A percentile compares a stretch with the other conserved stretches of the same genome.
These are phyloP conservation scores for Drosophila sordidula DNA, from an alignment of 2,888 invertebrate genomes.

Conservation along the genomic window DNA sequence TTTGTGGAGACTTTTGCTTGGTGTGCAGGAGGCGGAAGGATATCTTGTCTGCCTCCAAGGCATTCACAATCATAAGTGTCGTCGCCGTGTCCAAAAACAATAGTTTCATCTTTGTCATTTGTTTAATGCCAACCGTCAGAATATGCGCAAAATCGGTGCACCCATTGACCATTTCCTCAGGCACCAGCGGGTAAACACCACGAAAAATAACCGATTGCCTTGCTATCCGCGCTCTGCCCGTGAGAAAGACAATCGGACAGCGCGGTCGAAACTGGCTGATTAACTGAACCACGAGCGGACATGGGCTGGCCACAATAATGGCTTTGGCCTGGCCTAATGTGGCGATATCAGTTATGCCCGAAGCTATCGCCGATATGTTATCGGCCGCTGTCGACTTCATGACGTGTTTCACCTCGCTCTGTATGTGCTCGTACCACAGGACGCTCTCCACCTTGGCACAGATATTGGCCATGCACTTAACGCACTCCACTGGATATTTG, in stretches of 20 bases:
- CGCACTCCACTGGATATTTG: conserved; percentile 95
- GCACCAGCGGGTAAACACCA: conserved; percentile 55
- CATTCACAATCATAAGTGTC: conserved; percentile 54
- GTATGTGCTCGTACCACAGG: conserved; percentile 95
- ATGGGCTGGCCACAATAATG: conserved; percentile 90
- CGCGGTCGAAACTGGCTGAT: conserved; percentile 96
- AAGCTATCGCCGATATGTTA: conserved; percentile 95
- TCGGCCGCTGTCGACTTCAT: conserved; percentile 88
- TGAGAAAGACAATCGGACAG: conserved; percentile 97
- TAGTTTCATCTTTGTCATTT: conserved; percentile 46
- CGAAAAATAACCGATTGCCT: conserved; percentile 87
- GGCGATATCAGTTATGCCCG: conserved; percentile 96
- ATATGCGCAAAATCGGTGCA: conserved; percentile 40
- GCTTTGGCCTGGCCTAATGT: conserved; percentile 94
- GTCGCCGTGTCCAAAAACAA: conserved; percentile 24
- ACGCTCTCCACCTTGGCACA: conserved; percentile 98
- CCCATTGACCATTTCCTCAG: conserved; percentile 38
- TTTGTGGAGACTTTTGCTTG: conserved; percentile 5
- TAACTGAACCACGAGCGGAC: conserved; percentile 88
- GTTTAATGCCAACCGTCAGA: conserved; percentile 34
- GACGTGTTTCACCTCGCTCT: conserved; percentile 89
- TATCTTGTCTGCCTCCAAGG: conserved; percentile 47
- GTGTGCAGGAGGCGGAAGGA: conserved; percentile 46
- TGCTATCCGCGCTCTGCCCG: conserved; percentile 92
- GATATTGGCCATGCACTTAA: conserved; percentile 95